Evolutionary conservation across 92 coral and sea anemone species (phyloP).

Genomic region (Parazoanthus swiftii): DNA sequence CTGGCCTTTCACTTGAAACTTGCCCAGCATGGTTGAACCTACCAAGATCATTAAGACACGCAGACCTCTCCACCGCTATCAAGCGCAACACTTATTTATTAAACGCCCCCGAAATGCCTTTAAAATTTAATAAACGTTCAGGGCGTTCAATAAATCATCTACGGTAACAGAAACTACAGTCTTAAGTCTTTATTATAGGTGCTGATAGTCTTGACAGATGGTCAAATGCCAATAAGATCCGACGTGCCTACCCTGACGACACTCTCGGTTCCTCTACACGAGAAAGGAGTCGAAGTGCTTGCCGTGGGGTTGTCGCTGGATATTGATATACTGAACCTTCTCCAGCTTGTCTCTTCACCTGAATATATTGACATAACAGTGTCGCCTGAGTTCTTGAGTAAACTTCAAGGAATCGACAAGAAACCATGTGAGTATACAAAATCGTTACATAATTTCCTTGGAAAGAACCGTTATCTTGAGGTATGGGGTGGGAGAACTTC

Average conservation of each 20-base stretch:
- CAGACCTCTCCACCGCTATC: too few relatives aligned
- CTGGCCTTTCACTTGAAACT: too few relatives aligned
- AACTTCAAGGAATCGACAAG: constrained; percentile 23
- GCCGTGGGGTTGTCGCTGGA: background rate
- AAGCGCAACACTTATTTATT: too few relatives aligned
- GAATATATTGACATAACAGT: background rate
- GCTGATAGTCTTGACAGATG: constrained; percentile 17
- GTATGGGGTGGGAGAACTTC: too few relatives aligned
- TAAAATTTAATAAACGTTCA: too few relatives aligned
- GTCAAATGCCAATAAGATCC: background rate
- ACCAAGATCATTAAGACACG: too few relatives aligned
- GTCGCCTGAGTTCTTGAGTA: constrained; percentile 8
- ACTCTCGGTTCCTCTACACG: background rate
- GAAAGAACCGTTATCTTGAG: too few relatives aligned
- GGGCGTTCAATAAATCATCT: too few relatives aligned
- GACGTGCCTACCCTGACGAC: background rate
- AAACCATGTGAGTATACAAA: constrained; percentile 10
- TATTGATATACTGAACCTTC: background rate
- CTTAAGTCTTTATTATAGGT: background rate
- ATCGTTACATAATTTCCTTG: too few relatives aligned
- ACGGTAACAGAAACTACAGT: too few relatives aligned
- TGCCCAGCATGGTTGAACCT: too few relatives aligned
- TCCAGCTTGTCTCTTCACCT: background rate
- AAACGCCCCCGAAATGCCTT: too few relatives aligned
- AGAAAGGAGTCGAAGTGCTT: constrained; percentile 3